These are phyloP conservation scores for Calonectris borealis DNA, from an alignment of 2,113 vertebrate genomes.

Conservation along the genomic window DNA sequence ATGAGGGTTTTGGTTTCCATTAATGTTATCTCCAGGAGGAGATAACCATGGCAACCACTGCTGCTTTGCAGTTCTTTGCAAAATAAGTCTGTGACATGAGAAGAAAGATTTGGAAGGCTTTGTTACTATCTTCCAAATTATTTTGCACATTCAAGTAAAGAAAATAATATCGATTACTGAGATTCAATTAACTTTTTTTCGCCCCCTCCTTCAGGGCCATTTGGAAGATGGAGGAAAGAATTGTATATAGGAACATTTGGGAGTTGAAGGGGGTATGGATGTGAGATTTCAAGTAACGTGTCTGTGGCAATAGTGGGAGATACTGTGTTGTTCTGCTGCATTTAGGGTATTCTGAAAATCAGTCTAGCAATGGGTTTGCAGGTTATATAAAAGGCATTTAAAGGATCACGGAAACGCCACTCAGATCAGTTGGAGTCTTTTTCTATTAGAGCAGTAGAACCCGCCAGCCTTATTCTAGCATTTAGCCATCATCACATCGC, in stretches of 20 bases:
- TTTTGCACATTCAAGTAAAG: neutral
- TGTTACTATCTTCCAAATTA: neutral
- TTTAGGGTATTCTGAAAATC: neutral
- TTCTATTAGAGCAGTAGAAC: neutral
- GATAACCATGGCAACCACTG: conserved; percentile 53
- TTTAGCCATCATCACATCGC: neutral
- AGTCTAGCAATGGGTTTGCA: neutral
- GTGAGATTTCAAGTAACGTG: neutral
- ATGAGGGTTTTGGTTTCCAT: neutral
- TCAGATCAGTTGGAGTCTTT: neutral
- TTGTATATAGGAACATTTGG: neutral
- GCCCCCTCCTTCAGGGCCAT: neutral
- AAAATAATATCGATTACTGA: neutral
- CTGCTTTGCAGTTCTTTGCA: conserved; percentile 21
- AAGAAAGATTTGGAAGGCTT: neutral
- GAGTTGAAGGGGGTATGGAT: neutral
- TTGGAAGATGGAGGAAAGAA: neutral
- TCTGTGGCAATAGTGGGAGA: neutral
- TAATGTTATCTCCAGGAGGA: neutral
- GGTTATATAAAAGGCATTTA: neutral
- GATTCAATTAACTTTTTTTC: neutral
- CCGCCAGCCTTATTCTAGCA: neutral
- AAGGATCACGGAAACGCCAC: neutral
- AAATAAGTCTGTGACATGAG: neutral
- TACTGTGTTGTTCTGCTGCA: neutral